phyloP scores from a whole-genome alignment of 2,113 vertebrate species.

The Tetrao urogallus region DNA sequence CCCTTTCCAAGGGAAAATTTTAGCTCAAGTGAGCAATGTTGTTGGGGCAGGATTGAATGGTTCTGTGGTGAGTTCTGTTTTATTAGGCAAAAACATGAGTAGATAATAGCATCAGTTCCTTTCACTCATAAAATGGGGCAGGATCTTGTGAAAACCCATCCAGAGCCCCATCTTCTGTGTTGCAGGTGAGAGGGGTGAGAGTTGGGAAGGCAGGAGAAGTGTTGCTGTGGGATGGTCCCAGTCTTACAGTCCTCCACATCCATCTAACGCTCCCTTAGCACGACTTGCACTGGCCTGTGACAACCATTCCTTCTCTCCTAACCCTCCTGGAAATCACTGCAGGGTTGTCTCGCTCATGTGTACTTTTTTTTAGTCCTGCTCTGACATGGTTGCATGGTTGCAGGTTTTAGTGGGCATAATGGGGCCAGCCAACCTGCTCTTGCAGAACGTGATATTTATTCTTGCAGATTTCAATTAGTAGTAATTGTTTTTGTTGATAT shows the following conservation, averaged over 20 bases:
- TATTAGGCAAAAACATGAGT: background rate
- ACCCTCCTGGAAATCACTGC: background rate
- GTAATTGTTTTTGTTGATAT: background rate
- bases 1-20: background rate
- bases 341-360: constrained; percentile 3
- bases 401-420: background rate
- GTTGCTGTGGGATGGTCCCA: background rate
- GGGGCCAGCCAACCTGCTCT: background rate
- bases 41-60: background rate
- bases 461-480: background rate
- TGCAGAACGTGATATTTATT: background rate
- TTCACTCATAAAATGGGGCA: background rate
- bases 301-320: background rate
- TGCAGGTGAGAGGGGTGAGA: background rate
- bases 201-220: background rate
- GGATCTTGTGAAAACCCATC: background rate
- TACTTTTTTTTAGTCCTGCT: background rate
- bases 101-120: background rate
- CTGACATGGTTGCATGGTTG: background rate
- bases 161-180: background rate
- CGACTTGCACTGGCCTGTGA: background rate
- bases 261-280: background rate
- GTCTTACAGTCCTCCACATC: background rate
- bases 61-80: background rate
- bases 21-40: background rate